These are phyloP conservation scores for Helicoverpa assulta DNA, from an alignment of 2,888 invertebrate genomes.

Conservation along the genomic window DNA sequence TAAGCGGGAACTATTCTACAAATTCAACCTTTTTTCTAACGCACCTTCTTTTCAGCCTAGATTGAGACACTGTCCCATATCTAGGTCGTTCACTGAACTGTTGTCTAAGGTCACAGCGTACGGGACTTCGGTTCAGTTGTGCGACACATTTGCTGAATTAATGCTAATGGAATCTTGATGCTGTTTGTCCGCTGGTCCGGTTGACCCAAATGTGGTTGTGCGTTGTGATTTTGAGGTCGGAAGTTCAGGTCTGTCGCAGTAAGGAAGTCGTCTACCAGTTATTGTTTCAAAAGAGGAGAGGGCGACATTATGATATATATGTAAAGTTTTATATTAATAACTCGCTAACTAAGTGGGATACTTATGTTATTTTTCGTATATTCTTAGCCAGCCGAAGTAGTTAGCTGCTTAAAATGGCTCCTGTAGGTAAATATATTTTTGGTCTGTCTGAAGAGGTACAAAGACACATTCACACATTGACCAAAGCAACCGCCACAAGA, in stretches of 20 bases:
- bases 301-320: too few species aligned
- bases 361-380: too few species aligned
- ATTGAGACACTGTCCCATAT: conserved; percentile 28
- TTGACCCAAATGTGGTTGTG: conserved; percentile 11
- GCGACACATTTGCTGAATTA: conserved; percentile 36
- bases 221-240: neutral
- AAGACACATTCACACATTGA: conserved; percentile 25
- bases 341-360: too few species aligned
- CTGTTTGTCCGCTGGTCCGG: conserved; percentile 5
- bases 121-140: conserved; percentile 28
- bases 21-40: neutral
- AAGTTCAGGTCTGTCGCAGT: conserved; percentile 3
- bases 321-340: too few species aligned
- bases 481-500: conserved; percentile 2
- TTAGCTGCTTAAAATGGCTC: too few species aligned
- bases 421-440: too few species aligned
- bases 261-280: neutral
- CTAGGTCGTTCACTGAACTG: conserved; percentile 21
- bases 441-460: conserved; percentile 14
- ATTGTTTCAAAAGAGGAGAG: neutral
- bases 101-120: conserved; percentile 10
- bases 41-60: conserved; percentile 23
- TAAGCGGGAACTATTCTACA: neutral
- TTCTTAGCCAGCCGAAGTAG: too few species aligned
- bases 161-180: conserved; percentile 40